phyloP scores from a whole-genome alignment of 1,140 invertebrate species.

The Marisa cornuarietis region DNA sequence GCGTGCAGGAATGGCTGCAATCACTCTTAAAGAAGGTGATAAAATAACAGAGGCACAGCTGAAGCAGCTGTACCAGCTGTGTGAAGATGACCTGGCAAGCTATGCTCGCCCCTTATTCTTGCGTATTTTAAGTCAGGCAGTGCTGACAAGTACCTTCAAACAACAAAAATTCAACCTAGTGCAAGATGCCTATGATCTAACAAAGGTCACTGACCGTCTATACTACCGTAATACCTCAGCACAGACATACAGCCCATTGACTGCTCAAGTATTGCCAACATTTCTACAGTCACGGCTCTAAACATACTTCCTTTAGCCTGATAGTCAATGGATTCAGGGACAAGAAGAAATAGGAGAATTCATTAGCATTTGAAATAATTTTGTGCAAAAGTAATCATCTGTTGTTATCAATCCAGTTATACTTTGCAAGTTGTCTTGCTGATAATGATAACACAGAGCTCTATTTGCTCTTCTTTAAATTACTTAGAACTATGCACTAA shows the following conservation, averaged over 20 bases:
- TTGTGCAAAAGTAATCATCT: no score
- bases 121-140: conserved; percentile 69
- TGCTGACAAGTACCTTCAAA: conserved; percentile 54
- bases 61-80: conserved; percentile 38
- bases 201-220: conserved; percentile 78
- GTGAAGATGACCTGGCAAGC: conserved; percentile 72
- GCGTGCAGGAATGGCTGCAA: conserved; percentile 91
- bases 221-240: conserved; percentile 74
- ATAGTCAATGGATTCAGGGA: no score
- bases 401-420: no score
- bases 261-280: conserved; percentile 67
- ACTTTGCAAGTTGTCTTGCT: no score
- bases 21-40: conserved; percentile 69
- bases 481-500: no score
- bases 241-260: conserved; percentile 73
- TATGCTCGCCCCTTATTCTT: conserved; percentile 90
- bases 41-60: conserved; percentile 36
- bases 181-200: conserved; percentile 87
- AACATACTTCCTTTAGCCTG: background rate
- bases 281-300: conserved; percentile 22
- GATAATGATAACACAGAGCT: no score
- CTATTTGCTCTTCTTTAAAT: no score
- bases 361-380: no score
- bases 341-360: no score
- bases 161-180: conserved; percentile 71